Conservation (phyloP, 2,797 vertebrate species). For the Pseudotriccus pelzelni region DNA sequence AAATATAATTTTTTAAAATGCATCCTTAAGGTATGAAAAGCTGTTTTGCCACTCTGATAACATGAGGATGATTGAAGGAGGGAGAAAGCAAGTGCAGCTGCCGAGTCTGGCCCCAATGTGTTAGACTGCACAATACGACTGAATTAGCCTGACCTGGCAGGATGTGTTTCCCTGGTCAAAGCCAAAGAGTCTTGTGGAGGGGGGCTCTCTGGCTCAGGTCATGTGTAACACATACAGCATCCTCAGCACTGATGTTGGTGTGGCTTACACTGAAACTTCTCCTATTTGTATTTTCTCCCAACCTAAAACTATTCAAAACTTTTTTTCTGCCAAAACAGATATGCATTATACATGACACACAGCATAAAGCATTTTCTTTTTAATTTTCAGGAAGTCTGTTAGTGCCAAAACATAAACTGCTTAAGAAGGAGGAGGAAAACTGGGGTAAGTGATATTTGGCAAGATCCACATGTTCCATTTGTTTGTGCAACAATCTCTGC, state of each 20-base stretch:
- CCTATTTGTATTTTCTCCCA: background rate
- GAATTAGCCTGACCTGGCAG: background rate
- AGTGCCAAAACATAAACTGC: conserved; percentile 38
- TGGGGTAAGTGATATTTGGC: conserved; percentile 55
- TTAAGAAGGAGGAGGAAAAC: conserved; percentile 10
- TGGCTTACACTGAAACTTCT: background rate
- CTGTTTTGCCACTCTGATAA: background rate
- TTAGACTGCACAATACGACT: background rate
- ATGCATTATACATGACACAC: conserved; percentile 35
- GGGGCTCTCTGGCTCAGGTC: background rate
- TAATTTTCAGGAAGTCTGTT: conserved; percentile 29
- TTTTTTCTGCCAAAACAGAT: conserved; percentile 38
- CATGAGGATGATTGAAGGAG: background rate
- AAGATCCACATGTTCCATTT: conserved; percentile 56
- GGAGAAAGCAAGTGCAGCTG: background rate
- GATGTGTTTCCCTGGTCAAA: background rate
- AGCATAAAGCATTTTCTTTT: conserved; percentile 21
- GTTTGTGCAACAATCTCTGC: conserved; percentile 53
- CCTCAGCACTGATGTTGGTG: accelerated
- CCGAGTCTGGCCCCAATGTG: background rate
- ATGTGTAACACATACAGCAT: background rate
- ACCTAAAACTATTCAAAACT: background rate
- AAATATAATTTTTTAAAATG: background rate
- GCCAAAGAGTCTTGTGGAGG: accelerated
- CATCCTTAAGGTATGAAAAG: background rate